Evolutionary conservation across 2,113 vertebrate genomes (phyloP), one percentile per base, ranked within the genome.

Genomic region (Erythrolamprus reginae): DNA sequence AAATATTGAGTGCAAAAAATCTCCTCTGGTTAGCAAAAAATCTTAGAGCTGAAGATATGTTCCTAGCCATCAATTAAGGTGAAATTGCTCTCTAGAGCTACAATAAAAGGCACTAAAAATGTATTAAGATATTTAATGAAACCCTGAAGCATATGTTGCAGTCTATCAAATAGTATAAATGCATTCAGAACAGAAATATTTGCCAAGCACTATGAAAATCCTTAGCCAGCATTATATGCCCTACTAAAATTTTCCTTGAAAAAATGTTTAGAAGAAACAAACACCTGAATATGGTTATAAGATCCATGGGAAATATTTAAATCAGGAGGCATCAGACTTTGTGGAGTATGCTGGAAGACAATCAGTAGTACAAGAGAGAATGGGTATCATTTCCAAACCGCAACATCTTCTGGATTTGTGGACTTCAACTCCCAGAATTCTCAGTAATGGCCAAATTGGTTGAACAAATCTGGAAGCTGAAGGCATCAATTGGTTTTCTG

Each of bases 51-150:
- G 93, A 45, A 61, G 47, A 45, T 23, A 45, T 26, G 89, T 42
- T 94, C 84, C 61, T 24, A 93, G 83, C 15, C 91, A 94, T 91
- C 92, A 94, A 93, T 94, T 94, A 94, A 92, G 83, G 47, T 92
- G 55, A 92, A 93, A 90, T 42, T 93, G 77, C 47, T 42, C 94
- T 93, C 50, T 21, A 85, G 89, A 94, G 15, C 4, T 92, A 33
- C 91, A 93, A 94, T 92, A 90, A 94, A 94, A 94, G 92, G 61
- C 24, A 93, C 88, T 92, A 28, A 93, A 93, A 95, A 94, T 93
- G 65, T 88, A 94, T 93, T 88, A 93, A 94, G 91, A 92, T 83
- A 91, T 92, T 95, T 94, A 96, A 95, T 94, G 94, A 94, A 84
- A 51, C 94, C 93, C 94, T 89, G 90, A 96, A 92, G 91, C 70